Conservation (phyloP, 2,888 invertebrate species). For the Alitta virens region DNA sequence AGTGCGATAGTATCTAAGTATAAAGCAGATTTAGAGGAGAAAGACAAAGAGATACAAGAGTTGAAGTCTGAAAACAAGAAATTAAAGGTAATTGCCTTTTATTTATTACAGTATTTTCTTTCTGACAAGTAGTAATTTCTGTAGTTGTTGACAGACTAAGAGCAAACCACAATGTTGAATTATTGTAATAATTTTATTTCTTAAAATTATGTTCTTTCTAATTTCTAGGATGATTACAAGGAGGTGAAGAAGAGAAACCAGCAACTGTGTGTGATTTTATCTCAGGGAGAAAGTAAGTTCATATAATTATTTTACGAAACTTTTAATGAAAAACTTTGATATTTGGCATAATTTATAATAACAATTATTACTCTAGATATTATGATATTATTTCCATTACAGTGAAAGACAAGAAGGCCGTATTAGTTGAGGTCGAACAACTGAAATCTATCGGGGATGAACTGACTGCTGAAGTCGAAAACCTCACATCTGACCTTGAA, state of each 20-base stretch:
- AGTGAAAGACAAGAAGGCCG: constrained; percentile 80
- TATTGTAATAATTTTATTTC: neutral
- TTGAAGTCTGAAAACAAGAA: constrained; percentile 57
- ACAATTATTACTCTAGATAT: too few relatives aligned
- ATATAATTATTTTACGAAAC: neutral
- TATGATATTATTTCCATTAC: constrained; percentile 19
- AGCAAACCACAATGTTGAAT: too few relatives aligned
- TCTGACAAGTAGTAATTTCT: too few relatives aligned
- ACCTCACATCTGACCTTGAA: constrained; percentile 71
- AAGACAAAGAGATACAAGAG: constrained; percentile 63
- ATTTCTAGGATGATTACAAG: constrained; percentile 63
- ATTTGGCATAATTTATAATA: too few relatives aligned
- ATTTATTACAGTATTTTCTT: too few relatives aligned
- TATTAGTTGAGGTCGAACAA: constrained; percentile 71
- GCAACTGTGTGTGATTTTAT: constrained; percentile 70
- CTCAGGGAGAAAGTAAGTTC: constrained; percentile 71
- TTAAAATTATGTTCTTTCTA: constrained; percentile 46
- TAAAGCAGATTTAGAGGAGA: constrained; percentile 65
- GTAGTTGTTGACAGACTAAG: too few relatives aligned
- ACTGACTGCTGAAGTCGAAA: constrained; percentile 68
- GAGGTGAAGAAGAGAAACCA: constrained; percentile 71
- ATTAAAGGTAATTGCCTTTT: constrained; percentile 29
- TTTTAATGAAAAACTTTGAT: too few relatives aligned
- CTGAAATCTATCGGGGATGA: constrained; percentile 71
- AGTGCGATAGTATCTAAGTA: constrained; percentile 64